Conservation (phyloP, 2,797 vertebrate species). For the Galago senegalensis region DNA sequence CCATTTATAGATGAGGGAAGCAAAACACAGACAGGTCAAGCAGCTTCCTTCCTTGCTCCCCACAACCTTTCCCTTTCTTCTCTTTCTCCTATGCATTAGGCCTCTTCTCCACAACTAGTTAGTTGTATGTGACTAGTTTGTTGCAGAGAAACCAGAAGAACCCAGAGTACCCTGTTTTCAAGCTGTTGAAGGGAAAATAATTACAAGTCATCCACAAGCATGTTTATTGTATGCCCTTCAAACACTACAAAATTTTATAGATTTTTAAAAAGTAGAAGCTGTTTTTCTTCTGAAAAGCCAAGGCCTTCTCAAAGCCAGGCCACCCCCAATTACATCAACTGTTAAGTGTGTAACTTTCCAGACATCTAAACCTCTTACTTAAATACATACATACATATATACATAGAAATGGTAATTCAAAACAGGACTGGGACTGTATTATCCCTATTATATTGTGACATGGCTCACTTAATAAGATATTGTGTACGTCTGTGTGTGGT, state of each 20-base stretch:
- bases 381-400: background rate
- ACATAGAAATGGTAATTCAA: background rate
- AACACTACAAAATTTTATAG: background rate
- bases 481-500: background rate
- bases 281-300: background rate
- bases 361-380: background rate
- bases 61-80: background rate
- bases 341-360: background rate
- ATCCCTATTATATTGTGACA: background rate
- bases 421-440: background rate
- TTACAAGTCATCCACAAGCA: background rate
- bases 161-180: background rate
- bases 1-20: background rate
- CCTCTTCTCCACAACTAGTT: background rate
- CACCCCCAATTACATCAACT: constrained; percentile 24
- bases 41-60: background rate
- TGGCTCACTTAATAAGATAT: background rate
- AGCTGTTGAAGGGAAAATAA: background rate
- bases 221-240: background rate
- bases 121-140: background rate
- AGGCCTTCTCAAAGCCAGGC: background rate
- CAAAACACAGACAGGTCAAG: background rate
- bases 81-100: too few relatives aligned
- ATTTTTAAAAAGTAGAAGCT: constrained; percentile 10
- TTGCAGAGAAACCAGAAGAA: background rate